Percentiles rank a stretch among this genome's conserved stretches.
Conservation (phyloP, 2,888 invertebrate species). For the Limnephilus rhombicus region DNA sequence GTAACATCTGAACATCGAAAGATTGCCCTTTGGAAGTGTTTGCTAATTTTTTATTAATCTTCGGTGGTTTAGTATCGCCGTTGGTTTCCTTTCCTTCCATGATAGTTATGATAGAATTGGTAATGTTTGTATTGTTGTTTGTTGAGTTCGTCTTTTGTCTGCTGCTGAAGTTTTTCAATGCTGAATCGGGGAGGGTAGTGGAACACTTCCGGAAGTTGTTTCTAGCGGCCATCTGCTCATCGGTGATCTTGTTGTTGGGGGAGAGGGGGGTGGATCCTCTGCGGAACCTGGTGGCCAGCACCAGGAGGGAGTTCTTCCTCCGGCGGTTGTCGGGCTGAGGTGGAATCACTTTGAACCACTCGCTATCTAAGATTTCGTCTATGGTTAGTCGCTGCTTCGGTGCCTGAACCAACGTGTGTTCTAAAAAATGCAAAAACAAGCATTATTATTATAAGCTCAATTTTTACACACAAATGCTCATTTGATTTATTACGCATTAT, state of each 20-base stretch:
- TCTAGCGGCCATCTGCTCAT: slow-evolving; percentile 63
- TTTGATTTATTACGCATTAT: neutral
- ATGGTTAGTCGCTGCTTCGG: slow-evolving; percentile 74
- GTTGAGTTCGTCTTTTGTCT: slow-evolving; percentile 54
- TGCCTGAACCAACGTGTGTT: slow-evolving; percentile 75
- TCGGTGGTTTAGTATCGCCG: slow-evolving; percentile 52
- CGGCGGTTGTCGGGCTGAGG: slow-evolving; percentile 63
- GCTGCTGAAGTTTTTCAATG: slow-evolving; percentile 60
- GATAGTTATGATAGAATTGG: slow-evolving; percentile 58
- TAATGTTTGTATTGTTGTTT: slow-evolving; percentile 50
- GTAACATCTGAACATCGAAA: slow-evolving; percentile 69
- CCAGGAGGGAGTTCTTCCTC: slow-evolving; percentile 65
- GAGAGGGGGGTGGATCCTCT: slow-evolving; percentile 72
- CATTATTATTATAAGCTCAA: neutral
- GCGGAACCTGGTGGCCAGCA: slow-evolving; percentile 64
- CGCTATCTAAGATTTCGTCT: slow-evolving; percentile 75
- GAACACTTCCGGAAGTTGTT: slow-evolving; percentile 67
- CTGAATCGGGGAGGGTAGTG: slow-evolving; percentile 60
- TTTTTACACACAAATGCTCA: neutral
- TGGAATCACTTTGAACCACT: slow-evolving; percentile 76
- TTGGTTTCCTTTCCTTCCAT: slow-evolving; percentile 60
- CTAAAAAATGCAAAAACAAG: slow-evolving; percentile 68
- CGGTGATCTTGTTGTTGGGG: slow-evolving; percentile 63
- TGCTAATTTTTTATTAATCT: slow-evolving; percentile 50
- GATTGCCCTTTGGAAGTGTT: slow-evolving; percentile 68